Base-by-base conservation (phyloP, 2,113 vertebrate genomes). In the Xiphorhynchus elegans region DNA sequence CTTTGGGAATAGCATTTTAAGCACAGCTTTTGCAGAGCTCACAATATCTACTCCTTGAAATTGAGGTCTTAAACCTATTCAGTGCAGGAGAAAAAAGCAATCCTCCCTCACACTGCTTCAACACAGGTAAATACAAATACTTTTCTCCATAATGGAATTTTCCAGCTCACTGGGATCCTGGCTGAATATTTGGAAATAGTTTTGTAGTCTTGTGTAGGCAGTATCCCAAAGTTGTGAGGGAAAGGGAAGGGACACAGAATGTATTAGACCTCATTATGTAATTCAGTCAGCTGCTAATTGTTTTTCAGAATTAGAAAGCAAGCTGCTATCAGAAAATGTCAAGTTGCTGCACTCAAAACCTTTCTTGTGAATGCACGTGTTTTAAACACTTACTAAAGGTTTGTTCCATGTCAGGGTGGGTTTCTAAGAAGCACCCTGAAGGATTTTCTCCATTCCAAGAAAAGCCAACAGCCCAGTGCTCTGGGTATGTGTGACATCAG, bases 21-120 rank as follows among this genome's bases (percentile, higher is more conserved):
- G 40, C 37, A 42, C 25, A 11, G 13, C 37, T 72, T 59, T 75
- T 75, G 10, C 8, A 7, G 44, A 60, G 5, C 20, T 92, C 17
- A 59, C 28, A 15, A 2, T 73, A 80, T 31, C 16, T 70, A 1
- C 9, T 75, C 18, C 37, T 87, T 37, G 37, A 95, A 33, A 67
- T 11, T 44, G 46, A 7, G 3, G 55, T 52, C 44, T 89, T 83
- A 69, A 80, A 77, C 25, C 6, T 39, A 37, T 55, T 80, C 55
- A 74, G 20, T 18, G 39, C 11, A 26, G 37, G 44, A 31, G 39
- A 63, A 72, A 52, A 9, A 33, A 28, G 10, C 18, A 35, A 46
- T 67, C 44, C 23, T 58, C 37, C 20, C 7, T 86, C 39, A n/a
- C 0, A 0, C 15, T 70, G 20, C 19, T 55, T 78, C 39, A 80